A percentile compares a stretch with the other conserved stretches of the same genome.
Evolutionary conservation across 2,797 vertebrate genomes (phyloP).

Genomic region (Coracias cyanogaster): DNA sequence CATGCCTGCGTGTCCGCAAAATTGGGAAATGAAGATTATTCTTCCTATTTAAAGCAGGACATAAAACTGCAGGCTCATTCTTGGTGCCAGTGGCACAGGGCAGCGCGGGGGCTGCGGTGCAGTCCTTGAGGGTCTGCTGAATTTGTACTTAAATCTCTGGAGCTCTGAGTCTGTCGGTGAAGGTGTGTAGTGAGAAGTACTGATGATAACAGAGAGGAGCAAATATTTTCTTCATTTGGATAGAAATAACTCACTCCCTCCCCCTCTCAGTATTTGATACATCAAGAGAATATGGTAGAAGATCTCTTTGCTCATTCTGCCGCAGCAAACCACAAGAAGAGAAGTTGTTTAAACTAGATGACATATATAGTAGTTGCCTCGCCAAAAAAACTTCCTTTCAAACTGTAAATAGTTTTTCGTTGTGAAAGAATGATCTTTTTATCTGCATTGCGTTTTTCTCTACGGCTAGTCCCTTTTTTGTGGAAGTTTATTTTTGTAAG

Average conservation of each 20-base stretch:
- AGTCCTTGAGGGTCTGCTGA: background rate
- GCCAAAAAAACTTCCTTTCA: conserved; percentile 7
- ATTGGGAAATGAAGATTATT: background rate
- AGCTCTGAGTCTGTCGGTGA: background rate
- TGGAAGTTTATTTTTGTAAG: conserved; percentile 42
- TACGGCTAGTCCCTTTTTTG: background rate
- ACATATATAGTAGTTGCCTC: conserved; percentile 4
- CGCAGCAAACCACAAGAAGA: conserved; percentile 19
- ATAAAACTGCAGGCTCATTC: background rate
- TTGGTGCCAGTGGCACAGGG: background rate
- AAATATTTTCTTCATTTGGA: background rate
- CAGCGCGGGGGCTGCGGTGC: fast-evolving
- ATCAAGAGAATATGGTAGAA: background rate
- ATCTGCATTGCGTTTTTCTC: background rate
- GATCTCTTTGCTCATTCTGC: background rate
- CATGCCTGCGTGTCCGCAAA: background rate
- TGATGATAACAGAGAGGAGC: background rate
- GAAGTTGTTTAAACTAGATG: background rate
- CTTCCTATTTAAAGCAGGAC: background rate
- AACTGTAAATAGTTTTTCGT: conserved; percentile 10
- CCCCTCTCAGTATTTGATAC: background rate
- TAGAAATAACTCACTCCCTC: background rate
- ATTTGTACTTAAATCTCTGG: background rate
- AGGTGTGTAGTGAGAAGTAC: background rate
- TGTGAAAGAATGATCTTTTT: conserved; percentile 41